A percentile compares a stretch with the other conserved stretches of the same genome.
These are phyloP conservation scores for Sebastolobus altivelis DNA, from an alignment of 2,797 vertebrate species.

Conservation along the genomic window DNA sequence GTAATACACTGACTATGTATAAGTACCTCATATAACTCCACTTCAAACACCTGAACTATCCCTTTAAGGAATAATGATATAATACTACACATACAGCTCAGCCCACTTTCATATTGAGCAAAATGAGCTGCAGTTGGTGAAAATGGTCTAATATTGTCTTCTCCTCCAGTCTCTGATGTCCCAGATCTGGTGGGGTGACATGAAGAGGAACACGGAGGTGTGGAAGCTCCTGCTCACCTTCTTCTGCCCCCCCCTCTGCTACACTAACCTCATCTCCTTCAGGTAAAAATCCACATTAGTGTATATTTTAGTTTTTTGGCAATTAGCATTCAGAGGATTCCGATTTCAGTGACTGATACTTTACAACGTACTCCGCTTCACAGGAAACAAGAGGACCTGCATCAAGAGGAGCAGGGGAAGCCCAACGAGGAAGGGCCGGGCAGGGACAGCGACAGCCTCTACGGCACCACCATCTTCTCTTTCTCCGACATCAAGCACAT, in stretches of 20 bases:
- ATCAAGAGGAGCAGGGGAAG: constrained; percentile 61
- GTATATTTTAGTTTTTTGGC: neutral
- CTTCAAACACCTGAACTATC: no score
- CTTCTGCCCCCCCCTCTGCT: constrained; percentile 90
- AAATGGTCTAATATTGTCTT: neutral
- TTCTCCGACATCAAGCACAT: constrained; percentile 84
- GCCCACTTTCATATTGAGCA: neutral
- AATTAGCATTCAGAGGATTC: neutral
- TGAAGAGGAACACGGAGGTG: constrained; percentile 87
- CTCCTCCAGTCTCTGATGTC: constrained; percentile 87
- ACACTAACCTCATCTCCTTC: constrained; percentile 88
- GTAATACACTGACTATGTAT: no score
- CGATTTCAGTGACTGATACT: neutral
- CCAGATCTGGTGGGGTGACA: constrained; percentile 95
- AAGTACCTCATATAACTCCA: no score
- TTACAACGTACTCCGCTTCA: neutral
- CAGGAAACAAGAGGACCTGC: constrained; percentile 67
- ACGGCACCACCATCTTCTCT: constrained; percentile 84
- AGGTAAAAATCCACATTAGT: constrained; percentile 79
- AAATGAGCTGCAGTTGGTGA: neutral
- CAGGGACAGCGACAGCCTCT: constrained; percentile 80
- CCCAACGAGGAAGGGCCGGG: constrained; percentile 35
- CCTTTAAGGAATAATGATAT: neutral
- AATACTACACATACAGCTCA: neutral
- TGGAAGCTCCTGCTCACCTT: constrained; percentile 90